These are phyloP conservation scores for Heterotilapia buettikoferi DNA, from an alignment of 2,113 vertebrate species.

Conservation along the genomic window DNA sequence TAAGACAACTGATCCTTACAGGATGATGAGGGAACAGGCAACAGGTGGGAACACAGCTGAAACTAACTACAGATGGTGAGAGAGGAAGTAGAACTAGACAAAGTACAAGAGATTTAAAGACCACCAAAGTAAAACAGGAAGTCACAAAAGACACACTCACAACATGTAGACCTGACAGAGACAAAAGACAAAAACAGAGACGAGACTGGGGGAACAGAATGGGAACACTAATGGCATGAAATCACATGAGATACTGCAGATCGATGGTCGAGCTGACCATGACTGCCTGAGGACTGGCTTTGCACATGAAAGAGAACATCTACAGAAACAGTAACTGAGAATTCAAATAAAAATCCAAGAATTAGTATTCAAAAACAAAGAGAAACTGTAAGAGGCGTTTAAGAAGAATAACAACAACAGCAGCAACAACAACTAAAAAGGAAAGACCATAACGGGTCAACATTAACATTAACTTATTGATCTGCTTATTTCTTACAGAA, in stretches of 20 bases:
- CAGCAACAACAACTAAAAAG: not conserved
- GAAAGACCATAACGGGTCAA: not conserved
- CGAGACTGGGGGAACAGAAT: not conserved
- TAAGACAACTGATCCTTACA: not conserved
- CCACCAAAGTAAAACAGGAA: not conserved
- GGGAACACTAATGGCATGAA: not conserved
- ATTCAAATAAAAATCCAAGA: not conserved
- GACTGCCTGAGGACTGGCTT: not conserved
- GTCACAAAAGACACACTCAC: not conserved
- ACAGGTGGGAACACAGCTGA: not conserved
- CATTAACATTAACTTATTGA: not conserved
- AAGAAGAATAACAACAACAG: not conserved
- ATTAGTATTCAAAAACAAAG: not conserved
- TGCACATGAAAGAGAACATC: not conserved
- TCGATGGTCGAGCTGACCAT: not conserved
- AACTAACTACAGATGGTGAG: not conserved
- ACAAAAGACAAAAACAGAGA: not conserved
- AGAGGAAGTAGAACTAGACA: not conserved
- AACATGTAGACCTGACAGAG: not conserved
- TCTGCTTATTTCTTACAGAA: not conserved
- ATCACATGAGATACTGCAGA: not conserved
- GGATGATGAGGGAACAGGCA: not conserved
- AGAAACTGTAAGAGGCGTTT: not conserved
- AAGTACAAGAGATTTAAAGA: not conserved
- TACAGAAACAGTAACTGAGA: not conserved